Evolutionary conservation across 1,140 invertebrate genomes (phyloP).

Genomic region (Potamilus streckersoni): DNA sequence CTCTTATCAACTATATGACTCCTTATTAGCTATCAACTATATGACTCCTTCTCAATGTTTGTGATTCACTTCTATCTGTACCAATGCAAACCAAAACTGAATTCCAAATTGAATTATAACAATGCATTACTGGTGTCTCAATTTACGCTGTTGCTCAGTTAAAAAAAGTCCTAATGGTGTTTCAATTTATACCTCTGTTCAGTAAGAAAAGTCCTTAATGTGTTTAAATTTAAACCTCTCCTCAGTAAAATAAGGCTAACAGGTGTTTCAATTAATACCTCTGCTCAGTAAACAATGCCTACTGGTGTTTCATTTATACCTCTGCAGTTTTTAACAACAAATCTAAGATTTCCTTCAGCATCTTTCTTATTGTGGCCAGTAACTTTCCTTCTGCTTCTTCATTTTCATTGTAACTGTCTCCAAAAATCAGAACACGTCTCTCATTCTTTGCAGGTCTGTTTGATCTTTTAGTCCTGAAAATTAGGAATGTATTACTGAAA

Average conservation of each 20-base stretch:
- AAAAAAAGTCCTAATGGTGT: too few species aligned
- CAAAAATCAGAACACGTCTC: slow-evolving; percentile 58
- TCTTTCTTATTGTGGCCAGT: slow-evolving; percentile 48
- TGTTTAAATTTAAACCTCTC: too few species aligned
- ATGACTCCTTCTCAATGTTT: too few species aligned
- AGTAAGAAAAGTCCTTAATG: too few species aligned
- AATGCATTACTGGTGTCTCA: too few species aligned
- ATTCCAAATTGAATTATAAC: too few species aligned
- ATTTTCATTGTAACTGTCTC: slow-evolving; percentile 48
- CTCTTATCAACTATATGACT: too few species aligned
- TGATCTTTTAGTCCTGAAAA: slow-evolving; percentile 37
- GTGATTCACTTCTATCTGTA: too few species aligned
- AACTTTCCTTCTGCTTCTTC: slow-evolving; percentile 44
- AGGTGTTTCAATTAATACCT: background rate
- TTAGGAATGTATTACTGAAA: background rate
- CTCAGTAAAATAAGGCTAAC: background rate
- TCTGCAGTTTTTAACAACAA: slow-evolving; percentile 62
- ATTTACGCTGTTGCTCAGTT: too few species aligned
- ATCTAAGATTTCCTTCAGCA: slow-evolving; percentile 57
- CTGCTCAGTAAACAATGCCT: background rate
- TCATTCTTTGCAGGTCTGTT: slow-evolving; percentile 53
- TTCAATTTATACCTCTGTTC: too few species aligned
- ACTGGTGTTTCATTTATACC: slow-evolving; percentile 39
- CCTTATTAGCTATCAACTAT: too few species aligned
- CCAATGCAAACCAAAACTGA: too few species aligned